Conservation (phyloP, 2,113 vertebrate genomes). For the Pardalotus punctatus region DNA sequence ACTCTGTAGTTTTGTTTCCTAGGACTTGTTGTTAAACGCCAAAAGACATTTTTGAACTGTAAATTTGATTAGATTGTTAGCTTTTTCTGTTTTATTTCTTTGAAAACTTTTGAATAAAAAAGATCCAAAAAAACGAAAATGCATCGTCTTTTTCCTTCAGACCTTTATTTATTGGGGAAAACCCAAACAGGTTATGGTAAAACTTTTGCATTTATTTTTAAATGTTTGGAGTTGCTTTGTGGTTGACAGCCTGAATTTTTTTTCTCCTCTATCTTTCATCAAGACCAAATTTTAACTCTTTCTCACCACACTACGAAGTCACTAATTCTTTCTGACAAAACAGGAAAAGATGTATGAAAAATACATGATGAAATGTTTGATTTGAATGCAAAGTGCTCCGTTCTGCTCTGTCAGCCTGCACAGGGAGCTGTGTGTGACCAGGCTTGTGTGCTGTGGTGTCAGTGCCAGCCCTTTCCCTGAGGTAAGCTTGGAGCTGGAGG, state of each 20-base stretch:
- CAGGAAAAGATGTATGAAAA: not conserved
- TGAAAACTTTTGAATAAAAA: slow-evolving; percentile 96
- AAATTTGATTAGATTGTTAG: slow-evolving; percentile 92
- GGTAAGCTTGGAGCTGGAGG: not conserved
- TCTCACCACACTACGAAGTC: not conserved
- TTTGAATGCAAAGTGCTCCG: not conserved
- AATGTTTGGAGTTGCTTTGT: not conserved
- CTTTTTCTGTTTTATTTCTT: slow-evolving; percentile 95
- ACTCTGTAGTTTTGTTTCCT: slow-evolving; percentile 91
- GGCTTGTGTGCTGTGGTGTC: not conserved
- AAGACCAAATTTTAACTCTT: not conserved
- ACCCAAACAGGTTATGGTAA: not conserved
- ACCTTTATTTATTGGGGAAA: not conserved
- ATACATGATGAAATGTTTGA: not conserved
- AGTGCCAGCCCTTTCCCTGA: not conserved
- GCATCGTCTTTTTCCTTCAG: slow-evolving; percentile 35
- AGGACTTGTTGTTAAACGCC: slow-evolving; percentile 92
- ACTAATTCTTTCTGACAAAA: not conserved
- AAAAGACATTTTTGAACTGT: slow-evolving; percentile 91
- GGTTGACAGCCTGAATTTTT: not conserved
- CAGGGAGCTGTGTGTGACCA: fast-evolving
- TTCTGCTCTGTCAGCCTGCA: not conserved
- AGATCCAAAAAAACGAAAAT: slow-evolving; percentile 67
- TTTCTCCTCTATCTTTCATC: fast-evolving
- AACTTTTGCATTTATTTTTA: not conserved